Evolutionary conservation across 2,888 invertebrate genomes (phyloP), one percentile per base, ranked within the genome.

Genomic region (Carpatolechia fugitivella): DNA sequence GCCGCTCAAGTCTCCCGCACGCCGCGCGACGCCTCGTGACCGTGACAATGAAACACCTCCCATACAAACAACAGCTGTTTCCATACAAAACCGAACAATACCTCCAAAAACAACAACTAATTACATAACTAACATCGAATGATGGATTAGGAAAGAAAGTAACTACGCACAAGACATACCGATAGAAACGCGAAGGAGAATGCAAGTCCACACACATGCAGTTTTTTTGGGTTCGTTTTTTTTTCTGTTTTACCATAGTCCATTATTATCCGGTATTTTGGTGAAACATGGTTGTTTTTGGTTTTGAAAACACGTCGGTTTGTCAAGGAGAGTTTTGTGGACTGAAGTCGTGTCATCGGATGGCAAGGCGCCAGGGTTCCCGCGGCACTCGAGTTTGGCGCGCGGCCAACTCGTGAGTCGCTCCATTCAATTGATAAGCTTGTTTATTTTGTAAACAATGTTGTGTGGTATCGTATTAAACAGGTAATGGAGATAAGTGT

Each of bases 371-470:
- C 85, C 85, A 84, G 72, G 41, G 41, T 60, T 50, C 51, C 54
- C 24, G 60, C 50, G 13, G 13, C 29, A 44, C 24, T 44, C 44
- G 13, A 20, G 13, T 13, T 29, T 44, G 44, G 33, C 48, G 79
- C 84, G 84, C 83, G 63, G 38, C 50, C 50, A 50, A 24, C 10
- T 13, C n/a, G 31, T 16, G 35, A 11, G 20, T 10, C 13, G 61
- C 58, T 65, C 69, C 78, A 78, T 77, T 78, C 78, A 77, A 63
- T 56, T 65, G 82, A 80, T 81, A 79, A 76, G 63, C 35, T 65
- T 69, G 76, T 79, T 82, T 84, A 80, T 83, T 85, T 82, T 84
- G 86, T 88, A 88, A 88, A 87, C 86, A 87, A 77, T 62, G 62
- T 54, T 70, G 75, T 72, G 71, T 66, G 68, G 52, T 72, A 48